Evolutionary conservation across 2,888 invertebrate species (phyloP), one percentile per base, ranked within the genome.

Genomic region (Agapetus fuscipes): DNA sequence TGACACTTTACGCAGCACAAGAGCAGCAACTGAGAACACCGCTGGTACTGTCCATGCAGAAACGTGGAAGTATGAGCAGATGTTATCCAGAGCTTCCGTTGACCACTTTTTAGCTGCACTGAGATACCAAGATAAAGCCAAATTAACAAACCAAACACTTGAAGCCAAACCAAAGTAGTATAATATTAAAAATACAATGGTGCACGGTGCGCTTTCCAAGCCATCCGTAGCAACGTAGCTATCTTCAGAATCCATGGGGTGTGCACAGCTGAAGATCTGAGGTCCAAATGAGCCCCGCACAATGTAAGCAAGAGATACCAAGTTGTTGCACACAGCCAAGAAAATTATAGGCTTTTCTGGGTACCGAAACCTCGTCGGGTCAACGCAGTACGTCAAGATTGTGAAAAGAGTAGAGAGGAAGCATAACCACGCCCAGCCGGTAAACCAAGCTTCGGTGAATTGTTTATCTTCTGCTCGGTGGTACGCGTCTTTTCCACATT

Each of bases 61-160:
- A 2, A 86, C 78, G 61, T 93, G 93, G 49, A 91, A 79, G 53
- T 89, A 82, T 12, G 85, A 81, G 0, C 89, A 83, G 17, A 88
- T 82, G 33, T 84, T 80, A 60, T 89, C 89, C 36, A 93, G 74
- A 2, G 90, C 89, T 62, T 93, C 93, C 41, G 88, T 87, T 16
- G 89, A 88, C 93, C 93, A 93, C 57, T 91, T 89, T 57, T 89
- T 83, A 30, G 87, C 85, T 1, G 91, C 89, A 3, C 89, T 86
- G 33, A 93, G 71, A 56, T 88, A 86, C 85, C 91, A 93, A 39
- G 90, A 88, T 33, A 89, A 74, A 45, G 88, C 84, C 35, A 93
- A 77, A 51, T 89, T 80, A 2, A 87, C 77, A 80, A 91, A 90
- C 90, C 93, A 89, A 43, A 84, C 75, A 53, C 81, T 78, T 42